These are phyloP conservation scores for Ascaphus truei DNA, from an alignment of 2,113 vertebrate species.

Conservation along the genomic window DNA sequence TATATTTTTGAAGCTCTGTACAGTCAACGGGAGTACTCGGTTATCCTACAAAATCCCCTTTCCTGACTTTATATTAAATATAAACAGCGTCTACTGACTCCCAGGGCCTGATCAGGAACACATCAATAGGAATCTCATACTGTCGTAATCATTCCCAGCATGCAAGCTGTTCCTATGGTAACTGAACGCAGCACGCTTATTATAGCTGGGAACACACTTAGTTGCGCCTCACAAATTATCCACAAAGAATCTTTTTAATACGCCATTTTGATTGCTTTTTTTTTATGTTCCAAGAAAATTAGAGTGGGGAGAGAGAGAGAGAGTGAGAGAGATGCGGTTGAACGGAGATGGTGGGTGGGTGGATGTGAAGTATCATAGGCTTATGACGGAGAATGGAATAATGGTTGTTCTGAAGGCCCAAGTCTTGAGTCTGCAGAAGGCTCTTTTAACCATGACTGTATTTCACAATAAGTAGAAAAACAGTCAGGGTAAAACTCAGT, in stretches of 20 bases:
- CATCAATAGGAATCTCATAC: conserved; percentile 11
- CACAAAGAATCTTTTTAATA: conserved; percentile 29
- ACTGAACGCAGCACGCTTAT: conserved; percentile 17
- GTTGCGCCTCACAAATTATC: conserved; percentile 31
- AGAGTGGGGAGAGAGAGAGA: neutral
- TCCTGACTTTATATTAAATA: conserved; percentile 1
- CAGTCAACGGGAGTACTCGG: neutral
- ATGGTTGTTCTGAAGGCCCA: neutral
- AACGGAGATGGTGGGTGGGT: neutral
- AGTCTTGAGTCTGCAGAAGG: neutral
- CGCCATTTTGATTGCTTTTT: conserved; percentile 19
- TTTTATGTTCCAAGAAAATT: conserved; percentile 11
- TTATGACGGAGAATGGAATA: too few species aligned
- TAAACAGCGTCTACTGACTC: conserved; percentile 6
- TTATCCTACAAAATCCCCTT: too few species aligned
- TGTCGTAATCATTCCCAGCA: conserved; percentile 24
- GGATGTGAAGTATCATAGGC: neutral
- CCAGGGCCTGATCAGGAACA: conserved; percentile 6
- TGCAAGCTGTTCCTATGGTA: conserved; percentile 23
- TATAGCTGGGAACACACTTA: conserved; percentile 17
- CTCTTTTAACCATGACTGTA: neutral
- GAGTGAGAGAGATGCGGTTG: neutral
- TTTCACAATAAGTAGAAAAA: too few species aligned
- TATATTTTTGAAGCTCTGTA: too few species aligned
- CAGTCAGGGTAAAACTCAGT: too few species aligned